These are phyloP conservation scores for Meliscaeva auricollis DNA, from an alignment of 2,888 invertebrate genomes.

Conservation along the genomic window DNA sequence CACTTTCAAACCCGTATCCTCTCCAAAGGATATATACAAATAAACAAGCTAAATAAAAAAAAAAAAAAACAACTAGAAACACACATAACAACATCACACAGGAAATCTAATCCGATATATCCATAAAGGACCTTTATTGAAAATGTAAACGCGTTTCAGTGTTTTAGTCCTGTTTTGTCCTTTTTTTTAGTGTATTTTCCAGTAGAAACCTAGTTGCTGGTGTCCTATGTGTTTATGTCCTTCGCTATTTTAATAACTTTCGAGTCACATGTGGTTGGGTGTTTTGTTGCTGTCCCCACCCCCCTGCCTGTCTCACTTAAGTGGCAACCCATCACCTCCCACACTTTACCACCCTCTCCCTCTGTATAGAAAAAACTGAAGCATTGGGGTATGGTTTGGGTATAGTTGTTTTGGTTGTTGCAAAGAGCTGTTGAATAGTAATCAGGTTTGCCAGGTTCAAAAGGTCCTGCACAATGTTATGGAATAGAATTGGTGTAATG, in stretches of 20 bases:
- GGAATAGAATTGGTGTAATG: conserved; percentile 46
- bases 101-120: conserved; percentile 67
- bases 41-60: conserved; percentile 7
- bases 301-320: background rate
- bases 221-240: conserved; percentile 54
- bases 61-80: background rate
- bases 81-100: conserved; percentile 38
- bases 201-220: background rate
- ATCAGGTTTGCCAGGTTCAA: conserved; percentile 42
- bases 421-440: conserved; percentile 49
- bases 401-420: background rate
- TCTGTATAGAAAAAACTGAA: background rate
- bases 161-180: conserved; percentile 34
- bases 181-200: conserved; percentile 31
- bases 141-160: conserved; percentile 61
- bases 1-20: conserved; percentile 53
- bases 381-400: background rate
- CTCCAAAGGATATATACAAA: conserved; percentile 10
- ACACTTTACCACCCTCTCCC: background rate
- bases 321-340: background rate
- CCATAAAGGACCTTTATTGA: conserved; percentile 68
- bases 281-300: background rate
- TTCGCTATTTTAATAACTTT: conserved; percentile 60
- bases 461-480: conserved; percentile 16
- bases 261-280: conserved; percentile 27